phyloP scores from a whole-genome alignment of 1,140 invertebrate species.

The Drosophila rufa region DNA sequence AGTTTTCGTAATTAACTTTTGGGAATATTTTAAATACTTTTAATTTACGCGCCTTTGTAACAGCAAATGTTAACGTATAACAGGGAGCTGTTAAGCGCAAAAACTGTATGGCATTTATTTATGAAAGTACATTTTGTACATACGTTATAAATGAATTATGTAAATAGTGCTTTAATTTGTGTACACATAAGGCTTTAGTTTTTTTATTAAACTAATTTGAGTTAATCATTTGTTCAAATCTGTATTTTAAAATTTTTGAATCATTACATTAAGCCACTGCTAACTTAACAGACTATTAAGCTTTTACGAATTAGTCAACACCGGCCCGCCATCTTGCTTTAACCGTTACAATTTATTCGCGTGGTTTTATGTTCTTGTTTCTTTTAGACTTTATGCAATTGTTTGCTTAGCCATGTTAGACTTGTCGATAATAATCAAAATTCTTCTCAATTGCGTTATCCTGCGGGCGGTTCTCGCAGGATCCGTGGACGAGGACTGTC shows the following conservation, averaged over 20 bases:
- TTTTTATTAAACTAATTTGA: no score
- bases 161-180: no score
- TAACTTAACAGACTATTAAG: neutral
- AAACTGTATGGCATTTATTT: no score
- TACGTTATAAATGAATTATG: no score
- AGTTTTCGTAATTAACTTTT: neutral
- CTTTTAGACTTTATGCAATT: constrained; percentile 6
- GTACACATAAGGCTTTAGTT: no score
- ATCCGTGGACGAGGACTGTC: constrained; percentile 85
- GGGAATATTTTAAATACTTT: neutral
- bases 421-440: constrained; percentile 43
- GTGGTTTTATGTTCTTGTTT: constrained; percentile 8
- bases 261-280: no score
- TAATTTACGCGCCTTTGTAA: neutral
- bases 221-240: no score
- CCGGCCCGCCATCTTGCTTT: neutral
- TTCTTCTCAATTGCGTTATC: constrained; percentile 51
- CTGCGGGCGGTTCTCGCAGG: neutral
- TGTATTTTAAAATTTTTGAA: no score
- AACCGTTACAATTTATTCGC: constrained; percentile 2
- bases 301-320: neutral
- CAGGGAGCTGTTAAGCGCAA: neutral
- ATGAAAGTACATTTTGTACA: no score
- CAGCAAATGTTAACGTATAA: no score
- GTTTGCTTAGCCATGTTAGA: constrained; percentile 43